Percentiles rank a stretch among this genome's conserved stretches.
Evolutionary conservation across 2,888 invertebrate genomes (phyloP).

Genomic region (Caenorhabditis drosophilae): DNA sequence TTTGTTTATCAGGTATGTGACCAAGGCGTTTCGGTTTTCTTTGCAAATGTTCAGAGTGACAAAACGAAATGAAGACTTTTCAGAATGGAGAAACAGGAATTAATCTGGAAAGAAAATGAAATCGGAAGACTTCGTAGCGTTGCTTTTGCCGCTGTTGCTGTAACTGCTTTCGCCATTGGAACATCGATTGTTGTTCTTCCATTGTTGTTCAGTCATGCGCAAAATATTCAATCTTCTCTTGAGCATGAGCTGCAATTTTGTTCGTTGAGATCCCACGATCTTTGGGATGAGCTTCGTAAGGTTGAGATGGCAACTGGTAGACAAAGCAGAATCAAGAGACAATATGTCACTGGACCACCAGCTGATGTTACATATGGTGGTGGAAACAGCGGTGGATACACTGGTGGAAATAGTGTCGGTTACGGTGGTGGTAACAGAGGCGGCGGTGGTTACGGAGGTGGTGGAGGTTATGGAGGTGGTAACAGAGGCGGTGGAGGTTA

Average conservation of each 20-base stretch:
- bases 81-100: slow-evolving; percentile 10
- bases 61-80: too few species aligned
- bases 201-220: slow-evolving; percentile 40
- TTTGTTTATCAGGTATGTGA: too few species aligned
- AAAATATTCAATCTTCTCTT: slow-evolving; percentile 30
- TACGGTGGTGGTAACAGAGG: slow-evolving; percentile 8
- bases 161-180: slow-evolving; percentile 29
- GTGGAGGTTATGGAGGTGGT: slow-evolving; percentile 5
- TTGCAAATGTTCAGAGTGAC: too few species aligned
- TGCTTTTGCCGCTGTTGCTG: slow-evolving; percentile 21
- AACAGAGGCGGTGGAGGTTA: slow-evolving; percentile 10
- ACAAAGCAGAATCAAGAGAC: slow-evolving; percentile 12
- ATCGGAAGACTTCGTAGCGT: slow-evolving; percentile 20
- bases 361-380: slow-evolving; percentile 7
- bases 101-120: slow-evolving; percentile 25
- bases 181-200: slow-evolving; percentile 37
- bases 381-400: slow-evolving; percentile 18
- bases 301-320: slow-evolving; percentile 3
- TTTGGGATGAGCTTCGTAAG: slow-evolving; percentile 42
- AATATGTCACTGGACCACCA: slow-evolving; percentile 4
- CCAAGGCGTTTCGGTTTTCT: too few species aligned
- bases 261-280: slow-evolving; percentile 38
- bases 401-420: not conserved
- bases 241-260: slow-evolving; percentile 49
- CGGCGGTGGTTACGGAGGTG: slow-evolving; percentile 3